phyloP scores from a whole-genome alignment of 1,140 invertebrate genomes.

The Cotesia typhae region DNA sequence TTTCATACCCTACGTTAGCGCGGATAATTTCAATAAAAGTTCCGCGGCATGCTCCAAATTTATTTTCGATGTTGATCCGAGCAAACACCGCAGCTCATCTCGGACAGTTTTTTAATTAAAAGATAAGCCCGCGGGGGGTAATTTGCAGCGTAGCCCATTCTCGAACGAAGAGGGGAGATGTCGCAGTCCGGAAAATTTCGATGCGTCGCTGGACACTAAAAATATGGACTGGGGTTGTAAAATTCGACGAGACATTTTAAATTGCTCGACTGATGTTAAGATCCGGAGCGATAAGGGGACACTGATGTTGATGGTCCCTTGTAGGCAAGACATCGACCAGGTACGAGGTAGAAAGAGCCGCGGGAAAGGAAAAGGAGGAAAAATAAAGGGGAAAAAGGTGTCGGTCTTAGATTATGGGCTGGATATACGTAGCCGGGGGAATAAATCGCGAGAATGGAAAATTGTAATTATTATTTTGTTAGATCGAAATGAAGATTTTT shows the following conservation, averaged over 20 bases:
- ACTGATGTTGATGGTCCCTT: neutral
- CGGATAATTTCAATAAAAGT: neutral
- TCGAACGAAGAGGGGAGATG: neutral
- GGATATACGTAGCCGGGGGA: slow-evolving; percentile 34
- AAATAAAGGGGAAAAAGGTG: neutral
- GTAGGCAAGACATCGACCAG: neutral
- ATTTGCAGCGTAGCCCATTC: slow-evolving; percentile 25
- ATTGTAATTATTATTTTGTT: no score
- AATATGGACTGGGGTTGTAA: no score
- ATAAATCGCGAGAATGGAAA: slow-evolving; percentile 40
- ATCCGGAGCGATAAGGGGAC: neutral
- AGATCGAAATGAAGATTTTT: no score
- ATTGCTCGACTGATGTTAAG: neutral
- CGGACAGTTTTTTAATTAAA: slow-evolving; percentile 44
- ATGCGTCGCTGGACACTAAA: no score
- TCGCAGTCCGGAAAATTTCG: neutral
- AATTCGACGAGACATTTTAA: no score
- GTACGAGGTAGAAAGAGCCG: slow-evolving; percentile 11
- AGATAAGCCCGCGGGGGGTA: slow-evolving; percentile 33
- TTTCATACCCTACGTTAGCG: neutral
- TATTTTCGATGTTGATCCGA: slow-evolving; percentile 1
- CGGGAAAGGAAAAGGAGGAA: no score
- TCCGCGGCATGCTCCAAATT: neutral
- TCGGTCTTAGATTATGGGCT: slow-evolving; percentile 4
- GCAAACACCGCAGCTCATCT: neutral